These are phyloP conservation scores for Fistularia commersonii DNA, from an alignment of 2,797 vertebrate genomes.

Conservation along the genomic window DNA sequence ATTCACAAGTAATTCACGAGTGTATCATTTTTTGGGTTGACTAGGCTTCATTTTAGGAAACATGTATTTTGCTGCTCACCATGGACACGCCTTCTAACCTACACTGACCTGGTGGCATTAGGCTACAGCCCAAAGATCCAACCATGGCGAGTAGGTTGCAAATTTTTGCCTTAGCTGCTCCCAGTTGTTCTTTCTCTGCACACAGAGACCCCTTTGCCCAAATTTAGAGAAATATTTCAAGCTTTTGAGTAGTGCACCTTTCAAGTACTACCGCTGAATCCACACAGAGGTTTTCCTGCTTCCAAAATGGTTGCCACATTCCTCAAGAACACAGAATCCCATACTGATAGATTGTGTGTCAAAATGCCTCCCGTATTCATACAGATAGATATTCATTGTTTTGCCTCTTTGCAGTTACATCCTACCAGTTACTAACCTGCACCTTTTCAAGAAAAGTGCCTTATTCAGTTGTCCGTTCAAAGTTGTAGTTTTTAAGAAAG, in stretches of 20 bases:
- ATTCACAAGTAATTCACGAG: conserved; percentile 24
- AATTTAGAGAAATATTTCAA: conserved; percentile 22
- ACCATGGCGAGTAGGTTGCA: conserved; percentile 31
- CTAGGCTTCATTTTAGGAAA: conserved; percentile 29
- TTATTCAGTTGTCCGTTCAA: conserved; percentile 66
- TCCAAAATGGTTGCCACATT: conserved; percentile 42
- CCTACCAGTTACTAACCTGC: conserved; percentile 41
- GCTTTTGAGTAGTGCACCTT: too few relatives aligned
- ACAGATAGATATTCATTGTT: conserved; percentile 37
- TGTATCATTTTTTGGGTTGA: conserved; percentile 18
- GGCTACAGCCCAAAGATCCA: conserved; percentile 69
- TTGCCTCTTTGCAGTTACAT: conserved; percentile 12
- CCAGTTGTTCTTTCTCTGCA: conserved; percentile 30
- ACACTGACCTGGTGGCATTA: conserved; percentile 57
- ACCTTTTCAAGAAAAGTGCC: conserved; percentile 74
- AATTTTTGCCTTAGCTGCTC: conserved; percentile 50
- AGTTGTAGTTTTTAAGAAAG: conserved; percentile 17
- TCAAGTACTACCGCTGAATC: too few relatives aligned
- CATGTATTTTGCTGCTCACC: conserved; percentile 47
- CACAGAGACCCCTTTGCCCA: conserved; percentile 30
- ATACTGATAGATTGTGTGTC: conserved; percentile 29
- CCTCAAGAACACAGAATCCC: conserved; percentile 38
- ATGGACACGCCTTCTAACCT: conserved; percentile 49
- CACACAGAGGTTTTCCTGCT: conserved; percentile 5
- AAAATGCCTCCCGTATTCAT: conserved; percentile 27